Evolutionary conservation across 2,113 vertebrate genomes (phyloP).

Genomic region (Paracyprichromis sp.): DNA sequence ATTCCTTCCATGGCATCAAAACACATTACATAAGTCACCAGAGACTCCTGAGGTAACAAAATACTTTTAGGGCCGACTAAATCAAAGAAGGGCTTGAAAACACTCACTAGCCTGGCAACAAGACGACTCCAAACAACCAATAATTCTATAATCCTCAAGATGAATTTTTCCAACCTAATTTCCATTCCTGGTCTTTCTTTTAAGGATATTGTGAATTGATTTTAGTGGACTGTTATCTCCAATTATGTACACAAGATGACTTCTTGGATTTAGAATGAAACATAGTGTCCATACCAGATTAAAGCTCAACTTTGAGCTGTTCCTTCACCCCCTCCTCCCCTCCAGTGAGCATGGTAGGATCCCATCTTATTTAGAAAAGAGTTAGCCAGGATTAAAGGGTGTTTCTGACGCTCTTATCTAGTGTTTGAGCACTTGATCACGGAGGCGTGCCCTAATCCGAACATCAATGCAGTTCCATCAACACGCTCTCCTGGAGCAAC

Average conservation of each 20-base stretch:
- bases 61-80: not conserved
- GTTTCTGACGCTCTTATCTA: constrained; percentile 86
- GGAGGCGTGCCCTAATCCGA: constrained; percentile 90
- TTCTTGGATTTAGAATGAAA: not conserved
- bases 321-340: constrained; percentile 21
- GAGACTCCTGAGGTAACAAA: not conserved
- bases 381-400: constrained; percentile 89
- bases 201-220: not conserved
- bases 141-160: not conserved
- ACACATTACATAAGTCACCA: not conserved
- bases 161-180: not conserved
- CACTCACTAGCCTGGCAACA: not conserved
- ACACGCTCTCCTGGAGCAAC: constrained; percentile 80
- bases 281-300: not conserved
- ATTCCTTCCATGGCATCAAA: not conserved
- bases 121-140: not conserved
- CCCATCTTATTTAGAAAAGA: constrained; percentile 75
- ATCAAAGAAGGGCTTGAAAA: not conserved
- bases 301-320: not conserved
- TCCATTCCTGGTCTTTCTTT: not conserved
- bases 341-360: constrained; percentile 18
- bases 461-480: constrained; percentile 92
- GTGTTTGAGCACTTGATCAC: constrained; percentile 94
- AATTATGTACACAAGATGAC: not conserved
- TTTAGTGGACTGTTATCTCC: not conserved